Evolutionary conservation across 2,888 invertebrate species (phyloP), one percentile per base, ranked within the genome.

Genomic region (Eilema sororculum): DNA sequence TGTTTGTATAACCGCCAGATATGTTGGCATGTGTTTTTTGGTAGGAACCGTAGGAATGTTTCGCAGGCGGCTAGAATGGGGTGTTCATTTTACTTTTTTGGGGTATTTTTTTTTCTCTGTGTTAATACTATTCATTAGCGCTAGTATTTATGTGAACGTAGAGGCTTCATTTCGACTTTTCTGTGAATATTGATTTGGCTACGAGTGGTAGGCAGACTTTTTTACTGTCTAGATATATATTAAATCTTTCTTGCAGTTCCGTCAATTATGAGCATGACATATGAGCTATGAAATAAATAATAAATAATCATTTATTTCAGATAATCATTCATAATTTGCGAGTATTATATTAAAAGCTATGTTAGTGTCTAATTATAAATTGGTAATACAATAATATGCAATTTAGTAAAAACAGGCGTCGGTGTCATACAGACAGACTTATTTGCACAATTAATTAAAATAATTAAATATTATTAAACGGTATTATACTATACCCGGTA

Each of bases 1-100:
- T 37, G 56, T 69, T 61, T 57, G 69, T 57, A 56, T 61, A 57
- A 65, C 65, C 20, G n/a, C 13, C n/a, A 59, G 41, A 57, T 66
- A 41, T 41, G 58, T 59, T 24, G 30, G 13, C 16, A 22, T 22
- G 56, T 65, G 61, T 61, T 60, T 65, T 69, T 60, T n/a, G 8
- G 30, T 60, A 41, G 12, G 33, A 28, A 58, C n/a, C 22, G 20
- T 60, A 46, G 16, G 22, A 66, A 58, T 46, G 13, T 30, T 46
- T 20, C n/a, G 6, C 20, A 25, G 28, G 8, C 24, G 41, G 25
- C 8, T 20, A 41, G 16, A 41, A 41, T 63, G 20, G 41, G 10
- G 25, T 10, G 41, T 37, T 20, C 25, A 41, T 41, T 41, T 46
- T 62, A n/a, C 20, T 46, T 20, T 46, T 46, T n/a, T n/a, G 5